Percentiles rank a stretch among this genome's conserved stretches.
Conservation (phyloP, 2,113 vertebrate genomes). For the Microtus pennsylvanicus region DNA sequence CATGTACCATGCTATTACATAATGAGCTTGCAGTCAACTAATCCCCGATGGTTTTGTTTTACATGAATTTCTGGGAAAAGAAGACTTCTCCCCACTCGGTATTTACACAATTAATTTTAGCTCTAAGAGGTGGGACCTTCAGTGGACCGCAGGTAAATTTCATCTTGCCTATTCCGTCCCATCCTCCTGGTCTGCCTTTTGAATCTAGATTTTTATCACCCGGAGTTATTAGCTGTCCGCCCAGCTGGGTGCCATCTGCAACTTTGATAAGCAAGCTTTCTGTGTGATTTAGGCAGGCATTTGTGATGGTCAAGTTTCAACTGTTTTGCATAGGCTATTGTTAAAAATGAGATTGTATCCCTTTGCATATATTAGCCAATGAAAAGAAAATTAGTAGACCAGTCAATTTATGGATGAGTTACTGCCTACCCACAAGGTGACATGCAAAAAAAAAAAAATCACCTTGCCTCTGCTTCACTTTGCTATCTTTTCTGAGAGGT, state of each 20-base stretch:
- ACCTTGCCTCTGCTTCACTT: conserved; percentile 52
- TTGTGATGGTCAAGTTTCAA: conserved; percentile 60
- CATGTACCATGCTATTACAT: conserved; percentile 69
- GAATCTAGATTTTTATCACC: conserved; percentile 63
- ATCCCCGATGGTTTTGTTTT: conserved; percentile 66
- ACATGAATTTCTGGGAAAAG: conserved; percentile 63
- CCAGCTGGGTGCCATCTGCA: conserved; percentile 59
- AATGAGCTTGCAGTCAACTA: conserved; percentile 67
- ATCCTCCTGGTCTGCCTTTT: conserved; percentile 56
- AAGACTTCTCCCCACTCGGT: neutral
- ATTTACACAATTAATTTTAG: conserved; percentile 53
- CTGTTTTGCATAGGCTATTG: conserved; percentile 56
- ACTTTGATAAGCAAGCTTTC: conserved; percentile 62
- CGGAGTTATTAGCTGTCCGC: conserved; percentile 37
- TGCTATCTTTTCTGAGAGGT: conserved; percentile 28
- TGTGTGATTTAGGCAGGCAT: conserved; percentile 22
- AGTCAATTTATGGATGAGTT: conserved; percentile 23
- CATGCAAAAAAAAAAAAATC: neutral
- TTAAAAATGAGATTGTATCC: conserved; percentile 58
- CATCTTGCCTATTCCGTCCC: conserved; percentile 6
- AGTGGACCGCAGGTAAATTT: conserved; percentile 42
- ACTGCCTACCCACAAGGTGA: conserved; percentile 22
- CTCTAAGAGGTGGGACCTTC: conserved; percentile 20
- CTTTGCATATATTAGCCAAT: conserved; percentile 53
- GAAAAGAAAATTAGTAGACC: conserved; percentile 53